Evolutionary conservation across 2,113 vertebrate genomes (phyloP), one percentile per base, ranked within the genome.

Genomic region (Stigmatopora nigra): DNA sequence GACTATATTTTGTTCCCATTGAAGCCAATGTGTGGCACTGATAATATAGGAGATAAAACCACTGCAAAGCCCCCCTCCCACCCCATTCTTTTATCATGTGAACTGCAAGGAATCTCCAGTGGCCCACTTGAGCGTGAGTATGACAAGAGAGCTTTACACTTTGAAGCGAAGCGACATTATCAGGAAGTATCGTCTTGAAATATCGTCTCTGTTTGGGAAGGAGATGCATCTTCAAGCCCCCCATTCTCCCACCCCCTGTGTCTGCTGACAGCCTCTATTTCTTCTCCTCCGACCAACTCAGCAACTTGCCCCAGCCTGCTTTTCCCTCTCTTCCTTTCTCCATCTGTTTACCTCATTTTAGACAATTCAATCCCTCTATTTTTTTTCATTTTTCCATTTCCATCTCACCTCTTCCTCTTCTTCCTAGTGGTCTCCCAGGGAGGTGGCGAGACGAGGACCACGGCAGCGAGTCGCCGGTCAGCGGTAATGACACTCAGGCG

Each of bases 141-240:
- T 86, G 86, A 85, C 82, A 85, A 82, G 66, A 82, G 73, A 72
- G 81, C 84, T 89, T 87, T 86, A 84, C 87, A 83, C 87, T 90
- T 90, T 90, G 89, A 89, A 88, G 90, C 84, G 79, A 83, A 88
- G 84, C 87, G 88, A 91, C 89, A 90, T 89, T 91, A 90, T 90
- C 86, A 83, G 83, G 83, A 77, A 87, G 86, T 77, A 82, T 80
- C 73, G 81, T 84, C 86, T 88, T 84, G 85, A 90, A 89, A 90
- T 89, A 89, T 86, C 77, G 85, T 81, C 79, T 73, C 71, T 62
- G 46, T 80, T 77, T 72, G 60, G 68, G 52, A 76, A 61, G 68
- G 72, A 73, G 64, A 75, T 67, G 75, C 76, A 79, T 80, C 66
- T 72, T 63, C 6, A 20, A n/a, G n/a, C 64, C 77, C 71, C 72